A percentile compares a stretch with the other conserved stretches of the same genome.
Conservation (phyloP, 2,797 vertebrate species). For the Diglossa cyanea region DNA sequence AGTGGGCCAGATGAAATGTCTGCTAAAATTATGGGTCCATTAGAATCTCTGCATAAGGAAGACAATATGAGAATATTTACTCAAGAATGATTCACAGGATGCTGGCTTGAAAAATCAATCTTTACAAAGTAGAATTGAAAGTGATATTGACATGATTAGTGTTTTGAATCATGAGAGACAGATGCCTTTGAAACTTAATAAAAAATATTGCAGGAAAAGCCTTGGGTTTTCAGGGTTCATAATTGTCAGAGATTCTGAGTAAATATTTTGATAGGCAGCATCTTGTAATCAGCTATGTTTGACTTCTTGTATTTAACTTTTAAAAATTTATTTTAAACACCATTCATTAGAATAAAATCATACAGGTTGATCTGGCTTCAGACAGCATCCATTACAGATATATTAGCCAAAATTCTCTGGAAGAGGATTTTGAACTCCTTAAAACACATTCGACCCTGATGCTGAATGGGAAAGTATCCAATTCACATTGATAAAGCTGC, state of each 20-base stretch:
- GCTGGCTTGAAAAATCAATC: not conserved
- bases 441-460: not conserved
- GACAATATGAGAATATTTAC: not conserved
- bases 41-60: constrained; percentile 13
- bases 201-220: not conserved
- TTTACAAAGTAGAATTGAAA: not conserved
- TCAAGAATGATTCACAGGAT: not conserved
- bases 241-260: not conserved
- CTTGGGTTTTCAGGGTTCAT: not conserved
- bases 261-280: not conserved
- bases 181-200: not conserved
- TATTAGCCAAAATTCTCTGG: not conserved
- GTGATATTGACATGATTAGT: not conserved
- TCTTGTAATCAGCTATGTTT: not conserved
- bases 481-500: not conserved
- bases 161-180: not conserved
- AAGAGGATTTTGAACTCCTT: not conserved
- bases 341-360: not conserved
- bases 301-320: not conserved
- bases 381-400: not conserved
- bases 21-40: not conserved
- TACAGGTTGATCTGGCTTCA: not conserved
- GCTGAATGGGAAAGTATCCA: not conserved
- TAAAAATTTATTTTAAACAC: not conserved
- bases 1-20: constrained; percentile 4